phyloP scores from a whole-genome alignment of 2,113 vertebrate species.

The Actenoides lindsayi region DNA sequence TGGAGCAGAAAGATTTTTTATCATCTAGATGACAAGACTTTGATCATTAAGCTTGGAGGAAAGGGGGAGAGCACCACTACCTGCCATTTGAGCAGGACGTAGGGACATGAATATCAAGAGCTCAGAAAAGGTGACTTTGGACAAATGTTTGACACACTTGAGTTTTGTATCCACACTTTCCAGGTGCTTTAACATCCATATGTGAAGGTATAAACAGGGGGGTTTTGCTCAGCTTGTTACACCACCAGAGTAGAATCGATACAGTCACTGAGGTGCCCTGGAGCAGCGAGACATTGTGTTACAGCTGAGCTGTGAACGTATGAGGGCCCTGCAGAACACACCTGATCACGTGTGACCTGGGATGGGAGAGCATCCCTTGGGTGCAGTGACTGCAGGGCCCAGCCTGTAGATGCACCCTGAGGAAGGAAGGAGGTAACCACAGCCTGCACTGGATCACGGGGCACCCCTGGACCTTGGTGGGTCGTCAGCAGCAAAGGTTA shows the following conservation, averaged over 20 bases:
- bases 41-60: not conserved
- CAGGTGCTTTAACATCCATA: not conserved
- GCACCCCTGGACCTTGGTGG: fast-evolving
- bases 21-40: not conserved
- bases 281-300: not conserved
- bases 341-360: not conserved
- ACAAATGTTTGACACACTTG: not conserved
- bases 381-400: not conserved
- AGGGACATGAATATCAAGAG: not conserved
- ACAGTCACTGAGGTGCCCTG: not conserved
- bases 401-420: not conserved
- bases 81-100: not conserved
- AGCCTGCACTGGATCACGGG: not conserved
- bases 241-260: not conserved
- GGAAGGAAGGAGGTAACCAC: not conserved
- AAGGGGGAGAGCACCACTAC: not conserved
- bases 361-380: not conserved
- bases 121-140: not conserved
- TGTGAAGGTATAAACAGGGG: not conserved
- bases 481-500: not conserved
- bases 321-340: not conserved
- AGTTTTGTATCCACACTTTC: not conserved
- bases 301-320: not conserved
- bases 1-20: not conserved
- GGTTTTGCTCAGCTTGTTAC: not conserved